Evolutionary conservation across 1,140 invertebrate genomes (phyloP), one percentile per base, ranked within the genome.

Genomic region (Aricia agestis): DNA sequence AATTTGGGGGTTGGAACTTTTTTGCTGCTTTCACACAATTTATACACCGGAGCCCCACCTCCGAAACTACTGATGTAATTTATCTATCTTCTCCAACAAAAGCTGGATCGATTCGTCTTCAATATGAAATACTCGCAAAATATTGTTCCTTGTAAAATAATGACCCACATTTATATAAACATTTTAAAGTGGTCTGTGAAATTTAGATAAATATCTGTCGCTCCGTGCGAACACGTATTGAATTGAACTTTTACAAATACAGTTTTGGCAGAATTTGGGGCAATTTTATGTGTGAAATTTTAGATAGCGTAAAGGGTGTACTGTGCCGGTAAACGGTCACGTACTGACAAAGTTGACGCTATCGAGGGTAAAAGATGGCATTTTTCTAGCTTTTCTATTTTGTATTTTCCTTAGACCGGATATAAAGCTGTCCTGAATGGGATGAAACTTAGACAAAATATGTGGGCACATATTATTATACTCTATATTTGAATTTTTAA

Each of bases 271-370:
- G 19, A 63, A 63, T 31, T 18, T 63, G 59, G 59, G 7, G 59
- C 17, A 63, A 63, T 63, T 63, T 63, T 63, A 63, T 63, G 59
- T 63, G 59, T 63, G 59, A 63, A 63, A 63, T 63, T 19, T 4
- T 19, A 6, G 17, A 31, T 63, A 63, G 19, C 18, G 10, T 63
- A 18, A 63, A 63, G 59, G 59, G 18, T 63, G 19, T 63, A 19
- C 59, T 63, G 19, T 63, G 10, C 59, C 59, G 18, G 59, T 63
- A 63, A 63, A 63, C 59, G 59, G 59, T 63, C 10, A 25, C 18
- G 18, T 18, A 19, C 59, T 18, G 10, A 19, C 59, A 19, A 52
- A 52, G 11, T 52, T 52, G 7, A 52, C 45, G 45, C 13, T 52
- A 52, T 52, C 45, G 45, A 52, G 45, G 45, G 45, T 13, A 52